A percentile compares a stretch with the other conserved stretches of the same genome.
phyloP scores from a whole-genome alignment of 2,113 vertebrate species.

The Athene noctua region DNA sequence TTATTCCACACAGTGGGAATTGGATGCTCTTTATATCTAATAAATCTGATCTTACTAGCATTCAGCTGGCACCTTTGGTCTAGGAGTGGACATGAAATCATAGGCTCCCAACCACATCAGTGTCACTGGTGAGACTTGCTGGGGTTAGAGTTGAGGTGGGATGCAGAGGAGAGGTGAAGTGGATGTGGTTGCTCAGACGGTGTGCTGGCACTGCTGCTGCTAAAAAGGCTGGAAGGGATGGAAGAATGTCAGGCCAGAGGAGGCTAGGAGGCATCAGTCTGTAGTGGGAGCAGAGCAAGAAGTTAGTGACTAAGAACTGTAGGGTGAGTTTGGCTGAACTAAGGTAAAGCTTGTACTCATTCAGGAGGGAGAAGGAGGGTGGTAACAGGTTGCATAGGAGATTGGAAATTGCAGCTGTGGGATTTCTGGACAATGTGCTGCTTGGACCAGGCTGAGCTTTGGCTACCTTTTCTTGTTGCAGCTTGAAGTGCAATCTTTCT shows the following conservation, averaged over 20 bases:
- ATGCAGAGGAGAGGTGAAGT: background rate
- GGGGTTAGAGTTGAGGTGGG: background rate
- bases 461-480: background rate
- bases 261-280: background rate
- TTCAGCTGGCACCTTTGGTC: background rate
- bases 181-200: rapidly evolving
- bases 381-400: background rate
- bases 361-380: background rate
- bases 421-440: background rate
- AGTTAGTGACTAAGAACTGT: background rate
- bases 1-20: rapidly evolving
- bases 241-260: background rate
- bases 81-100: background rate
- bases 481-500: background rate
- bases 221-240: background rate
- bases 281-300: background rate
- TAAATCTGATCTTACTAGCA: background rate
- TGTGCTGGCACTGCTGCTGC: background rate
- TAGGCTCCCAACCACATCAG: background rate
- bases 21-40: background rate
- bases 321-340: background rate
- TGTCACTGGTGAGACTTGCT: background rate
- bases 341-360: background rate
- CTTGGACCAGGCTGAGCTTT: background rate
- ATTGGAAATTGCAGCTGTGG: background rate